These are phyloP conservation scores for Garrulus glandarius DNA, from an alignment of 2,797 vertebrate genomes.

Conservation along the genomic window DNA sequence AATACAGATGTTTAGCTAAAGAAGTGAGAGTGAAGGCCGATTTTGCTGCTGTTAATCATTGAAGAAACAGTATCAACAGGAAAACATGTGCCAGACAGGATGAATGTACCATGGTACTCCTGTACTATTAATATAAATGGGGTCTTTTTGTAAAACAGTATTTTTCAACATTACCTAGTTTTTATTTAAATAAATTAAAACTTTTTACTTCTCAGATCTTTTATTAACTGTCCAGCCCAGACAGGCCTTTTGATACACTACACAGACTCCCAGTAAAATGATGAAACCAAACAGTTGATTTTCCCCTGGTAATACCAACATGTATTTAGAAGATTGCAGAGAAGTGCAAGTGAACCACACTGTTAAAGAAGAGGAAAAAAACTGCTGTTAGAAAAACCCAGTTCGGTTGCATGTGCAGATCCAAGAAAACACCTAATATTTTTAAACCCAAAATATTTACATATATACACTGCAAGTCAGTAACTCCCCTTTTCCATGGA, in stretches of 20 bases:
- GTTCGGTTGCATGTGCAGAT: background rate
- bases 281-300: background rate
- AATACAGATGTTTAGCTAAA: background rate
- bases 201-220: background rate
- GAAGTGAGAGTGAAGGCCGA: background rate
- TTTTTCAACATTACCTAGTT: background rate
- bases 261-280: background rate
- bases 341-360: background rate
- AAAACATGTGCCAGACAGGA: background rate
- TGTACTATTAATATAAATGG: background rate
- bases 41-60: background rate
- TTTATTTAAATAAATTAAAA: background rate
- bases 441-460: background rate
- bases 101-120: background rate
- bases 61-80: background rate
- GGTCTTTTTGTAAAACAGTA: rapidly evolving
- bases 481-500: background rate
- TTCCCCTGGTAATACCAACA: background rate
- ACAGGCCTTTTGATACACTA: background rate
- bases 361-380: background rate
- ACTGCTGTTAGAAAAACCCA: background rate
- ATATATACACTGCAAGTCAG: background rate
- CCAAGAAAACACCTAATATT: background rate
- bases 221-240: background rate
- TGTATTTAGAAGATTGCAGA: background rate